phyloP scores from a whole-genome alignment of 1,140 invertebrate genomes.

The Cylas formicarius region DNA sequence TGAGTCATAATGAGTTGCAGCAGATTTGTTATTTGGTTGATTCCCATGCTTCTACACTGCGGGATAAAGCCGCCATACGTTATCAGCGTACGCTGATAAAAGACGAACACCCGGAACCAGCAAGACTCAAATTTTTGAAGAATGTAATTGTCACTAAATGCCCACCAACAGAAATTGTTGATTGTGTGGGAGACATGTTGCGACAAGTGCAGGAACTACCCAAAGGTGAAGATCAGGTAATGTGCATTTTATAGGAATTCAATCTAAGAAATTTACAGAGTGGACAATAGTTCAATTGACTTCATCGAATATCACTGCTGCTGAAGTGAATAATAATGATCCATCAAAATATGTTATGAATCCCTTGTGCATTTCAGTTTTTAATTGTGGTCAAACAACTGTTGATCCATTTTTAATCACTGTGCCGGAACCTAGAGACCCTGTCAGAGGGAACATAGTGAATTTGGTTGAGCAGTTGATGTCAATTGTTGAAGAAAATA shows the following conservation, averaged over 20 bases:
- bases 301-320: slow-evolving; percentile 21
- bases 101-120: slow-evolving; percentile 2
- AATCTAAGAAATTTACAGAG: slow-evolving; percentile 17
- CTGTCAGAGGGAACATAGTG: slow-evolving; percentile 14
- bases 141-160: slow-evolving; percentile 25
- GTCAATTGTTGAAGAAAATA: slow-evolving; percentile 20
- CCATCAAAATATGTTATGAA: slow-evolving; percentile 19
- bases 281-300: slow-evolving; percentile 34
- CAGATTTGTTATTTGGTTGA: slow-evolving; percentile 27
- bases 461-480: slow-evolving; percentile 17
- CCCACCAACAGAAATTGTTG: slow-evolving; percentile 3
- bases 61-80: slow-evolving; percentile 22
- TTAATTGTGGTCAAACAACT: slow-evolving; percentile 28
- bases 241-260: not conserved
- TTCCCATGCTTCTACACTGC: slow-evolving; percentile 27
- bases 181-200: slow-evolving; percentile 20
- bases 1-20: slow-evolving; percentile 23
- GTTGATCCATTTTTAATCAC: slow-evolving; percentile 26
- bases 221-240: slow-evolving; percentile 16
- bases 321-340: slow-evolving; percentile 22
- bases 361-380: slow-evolving; percentile 26
- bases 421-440: slow-evolving; percentile 21
- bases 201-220: slow-evolving; percentile 26
- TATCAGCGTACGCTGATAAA: slow-evolving; percentile 23
- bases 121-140: slow-evolving; percentile 12